phyloP scores from a whole-genome alignment of 2,113 vertebrate species.

The Tragelaphus scriptus region DNA sequence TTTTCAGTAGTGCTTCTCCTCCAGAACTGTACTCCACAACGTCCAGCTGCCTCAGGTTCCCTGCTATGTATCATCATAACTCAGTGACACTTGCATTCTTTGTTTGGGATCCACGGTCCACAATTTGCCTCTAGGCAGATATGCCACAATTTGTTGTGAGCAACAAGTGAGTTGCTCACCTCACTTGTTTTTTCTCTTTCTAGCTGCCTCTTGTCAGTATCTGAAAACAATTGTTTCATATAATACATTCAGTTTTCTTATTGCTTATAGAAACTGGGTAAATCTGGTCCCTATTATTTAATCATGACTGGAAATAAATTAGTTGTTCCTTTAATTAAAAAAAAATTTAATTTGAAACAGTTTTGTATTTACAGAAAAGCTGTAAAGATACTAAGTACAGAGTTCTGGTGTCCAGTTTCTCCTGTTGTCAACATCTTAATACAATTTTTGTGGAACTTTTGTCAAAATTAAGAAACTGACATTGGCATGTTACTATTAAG shows the following conservation, averaged over 20 bases:
- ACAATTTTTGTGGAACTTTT: not conserved
- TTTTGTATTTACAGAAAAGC: not conserved
- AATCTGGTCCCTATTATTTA: not conserved
- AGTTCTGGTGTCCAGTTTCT: not conserved
- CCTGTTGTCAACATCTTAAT: not conserved
- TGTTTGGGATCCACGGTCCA: not conserved
- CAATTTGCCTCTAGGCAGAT: not conserved
- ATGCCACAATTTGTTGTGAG: not conserved
- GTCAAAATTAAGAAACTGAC: not conserved
- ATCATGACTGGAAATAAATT: not conserved
- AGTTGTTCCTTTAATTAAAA: not conserved
- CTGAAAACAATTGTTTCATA: not conserved
- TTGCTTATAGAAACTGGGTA: not conserved
- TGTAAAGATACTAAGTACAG: not conserved
- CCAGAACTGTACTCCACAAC: not conserved
- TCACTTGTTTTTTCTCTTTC: not conserved
- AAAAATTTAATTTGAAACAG: not conserved
- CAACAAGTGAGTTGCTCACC: not conserved
- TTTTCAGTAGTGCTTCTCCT: not conserved
- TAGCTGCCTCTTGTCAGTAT: not conserved
- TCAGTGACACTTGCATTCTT: not conserved
- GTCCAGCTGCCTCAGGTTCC: not conserved
- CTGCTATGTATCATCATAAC: not conserved
- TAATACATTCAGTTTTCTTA: not conserved
- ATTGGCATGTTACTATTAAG: not conserved